These are phyloP conservation scores for Drosophila miranda DNA, from an alignment of 1,140 invertebrate species.

Conservation along the genomic window DNA sequence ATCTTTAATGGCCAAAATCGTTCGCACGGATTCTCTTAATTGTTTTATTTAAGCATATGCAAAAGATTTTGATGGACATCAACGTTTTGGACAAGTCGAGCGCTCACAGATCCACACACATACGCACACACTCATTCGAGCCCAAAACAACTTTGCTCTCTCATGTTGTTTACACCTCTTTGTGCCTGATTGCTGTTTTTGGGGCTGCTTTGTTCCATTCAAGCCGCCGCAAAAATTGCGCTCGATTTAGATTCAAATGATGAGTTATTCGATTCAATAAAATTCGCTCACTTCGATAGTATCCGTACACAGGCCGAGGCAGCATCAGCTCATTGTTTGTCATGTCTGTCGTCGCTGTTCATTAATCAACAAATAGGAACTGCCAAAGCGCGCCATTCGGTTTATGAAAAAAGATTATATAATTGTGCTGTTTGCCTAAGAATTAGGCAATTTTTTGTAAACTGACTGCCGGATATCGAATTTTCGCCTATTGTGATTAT, in stretches of 20 bases:
- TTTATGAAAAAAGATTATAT: slow-evolving; percentile 54
- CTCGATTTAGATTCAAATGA: slow-evolving; percentile 57
- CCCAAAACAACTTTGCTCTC: slow-evolving; percentile 29
- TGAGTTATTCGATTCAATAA: slow-evolving; percentile 59
- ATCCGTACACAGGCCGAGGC: slow-evolving; percentile 14
- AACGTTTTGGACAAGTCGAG: slow-evolving; percentile 56
- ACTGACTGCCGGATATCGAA: slow-evolving; percentile 67
- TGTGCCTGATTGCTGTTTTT: slow-evolving; percentile 22
- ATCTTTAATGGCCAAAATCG: slow-evolving; percentile 64
- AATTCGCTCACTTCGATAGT: slow-evolving; percentile 45
- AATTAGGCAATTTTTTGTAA: slow-evolving; percentile 61
- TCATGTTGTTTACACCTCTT: slow-evolving; percentile 46
- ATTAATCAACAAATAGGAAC: slow-evolving; percentile 76
- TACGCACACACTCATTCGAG: background rate
- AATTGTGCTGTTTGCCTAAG: slow-evolving; percentile 53
- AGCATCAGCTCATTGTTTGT: slow-evolving; percentile 46
- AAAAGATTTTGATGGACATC: slow-evolving; percentile 77
- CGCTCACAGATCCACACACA: slow-evolving; percentile 32
- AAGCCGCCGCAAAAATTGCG: slow-evolving; percentile 29
- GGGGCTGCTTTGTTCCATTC: slow-evolving; percentile 41
- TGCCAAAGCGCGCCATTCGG: slow-evolving; percentile 45
- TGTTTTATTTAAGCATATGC: slow-evolving; percentile 79
- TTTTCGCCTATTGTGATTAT: slow-evolving; percentile 9
- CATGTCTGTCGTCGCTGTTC: slow-evolving; percentile 43
- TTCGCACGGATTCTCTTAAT: slow-evolving; percentile 74